Evolutionary conservation across 2,797 vertebrate genomes (phyloP), one percentile per base, ranked within the genome.

Genomic region (Anabacerthia variegaticeps): DNA sequence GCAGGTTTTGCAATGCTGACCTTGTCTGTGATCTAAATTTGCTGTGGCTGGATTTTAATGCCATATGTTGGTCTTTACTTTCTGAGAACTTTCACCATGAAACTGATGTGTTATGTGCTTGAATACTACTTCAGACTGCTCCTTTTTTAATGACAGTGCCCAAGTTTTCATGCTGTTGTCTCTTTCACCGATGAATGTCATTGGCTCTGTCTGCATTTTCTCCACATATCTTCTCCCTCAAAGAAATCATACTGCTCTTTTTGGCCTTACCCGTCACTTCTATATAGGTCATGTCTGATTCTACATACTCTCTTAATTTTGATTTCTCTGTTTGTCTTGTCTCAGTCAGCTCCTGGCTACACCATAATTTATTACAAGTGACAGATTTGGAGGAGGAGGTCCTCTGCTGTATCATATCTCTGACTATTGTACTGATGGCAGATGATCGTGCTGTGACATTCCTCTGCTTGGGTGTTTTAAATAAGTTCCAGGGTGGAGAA

Each of bases 241-340:
- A n/a, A 81, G 80, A 95, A 83, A 39, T 68, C 30, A 14, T n/a
- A 16, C 44, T 71, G 52, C 51, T 87, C 23, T 67, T 55, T 85
- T 81, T 34, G 32, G 32, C 69, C 48, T 83, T 61, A 46, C 19
- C 77, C 1, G 0, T 92, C 62, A 52, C 66, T 93, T 88, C 80
- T 95, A 84, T 95, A 43, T 93, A 94, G 93, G 91, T 95, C 95
- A 89, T 73, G 69, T 85, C 80, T 30, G 7, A 62, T 69, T 93
- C 48, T 65, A 30, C 73, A 27, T 65, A 36, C 68, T 87, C 49
- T 72, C 82, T 72, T 82, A 80, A 82, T 75, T 93, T 73, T 77
- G 59, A 85, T 92, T 93, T 88, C 48, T 90, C 54, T 88, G 68
- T 92, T 36, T 92, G 66, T 92, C 74, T 94, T 77, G 74, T 91